These are phyloP conservation scores for Mesorhabditis belari DNA, from an alignment of 2,888 invertebrate species.

Conservation along the genomic window DNA sequence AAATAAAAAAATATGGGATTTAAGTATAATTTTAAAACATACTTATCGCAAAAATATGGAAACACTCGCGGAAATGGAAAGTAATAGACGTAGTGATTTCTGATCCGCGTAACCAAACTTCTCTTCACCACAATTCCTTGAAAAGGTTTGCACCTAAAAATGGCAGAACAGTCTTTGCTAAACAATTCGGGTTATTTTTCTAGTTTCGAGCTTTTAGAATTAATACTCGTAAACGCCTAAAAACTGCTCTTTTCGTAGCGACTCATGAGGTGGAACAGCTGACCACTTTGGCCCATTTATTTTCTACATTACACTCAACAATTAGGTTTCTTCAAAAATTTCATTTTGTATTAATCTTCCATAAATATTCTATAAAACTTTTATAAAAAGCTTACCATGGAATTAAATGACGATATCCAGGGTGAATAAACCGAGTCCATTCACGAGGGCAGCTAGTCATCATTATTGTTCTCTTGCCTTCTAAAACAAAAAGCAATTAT, in stretches of 20 bases:
- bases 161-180: too few species aligned
- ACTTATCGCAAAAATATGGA: constrained; percentile 1
- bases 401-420: background rate
- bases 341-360: too few species aligned
- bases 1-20: background rate
- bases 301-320: too few species aligned
- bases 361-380: too few species aligned
- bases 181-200: too few species aligned
- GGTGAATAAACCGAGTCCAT: background rate
- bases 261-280: constrained; percentile 1
- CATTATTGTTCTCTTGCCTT: background rate
- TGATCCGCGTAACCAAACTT: background rate
- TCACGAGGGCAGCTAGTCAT: background rate
- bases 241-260: background rate
- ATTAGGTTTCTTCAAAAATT: too few species aligned
- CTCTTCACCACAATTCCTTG: constrained; percentile 1
- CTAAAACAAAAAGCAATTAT: too few species aligned
- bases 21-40: background rate
- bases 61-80: constrained; percentile 4
- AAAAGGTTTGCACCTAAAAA: background rate
- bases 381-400: background rate
- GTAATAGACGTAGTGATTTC: background rate
- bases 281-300: background rate
- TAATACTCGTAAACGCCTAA: background rate
- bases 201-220: background rate